Base-by-base conservation (phyloP, 2,888 invertebrate genomes). In the Octonoba sinensis region DNA sequence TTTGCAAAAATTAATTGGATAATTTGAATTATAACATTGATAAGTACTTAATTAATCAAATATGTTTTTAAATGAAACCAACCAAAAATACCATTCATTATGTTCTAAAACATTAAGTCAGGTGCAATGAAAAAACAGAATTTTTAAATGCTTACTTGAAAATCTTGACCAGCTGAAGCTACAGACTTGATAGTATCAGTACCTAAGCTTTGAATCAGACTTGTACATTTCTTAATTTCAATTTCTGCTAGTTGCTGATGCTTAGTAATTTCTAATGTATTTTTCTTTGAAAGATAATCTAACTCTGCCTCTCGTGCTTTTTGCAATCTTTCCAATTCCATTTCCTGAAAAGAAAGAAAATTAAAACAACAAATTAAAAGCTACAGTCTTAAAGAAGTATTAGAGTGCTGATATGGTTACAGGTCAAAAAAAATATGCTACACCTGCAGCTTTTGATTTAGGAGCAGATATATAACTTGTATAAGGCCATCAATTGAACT, bases 221-320 rank as follows among this genome's bases (percentile, higher is more conserved):
- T 85, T 84, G 87, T 87, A 87, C 90, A 90, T 85, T 89, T 89
- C 24, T 85, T 83, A 0, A 87, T 87, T 84, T 90, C 90, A 76
- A 90, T 89, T 3, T 85, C 85, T 3, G 89, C 84, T 84, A 88
- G 84, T 72, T 89, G 87, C 49, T 86, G 86, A 4, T 87, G 74
- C 84, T 89, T 89, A 22, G 82, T 73, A 54, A 90, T 85, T 77
- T 87, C 87, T 77, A 90, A 84, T 24, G 88, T 87, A 82, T 90
- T 89, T 85, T 89, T 88, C 83, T 89, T 88, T n/a, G 85, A 84
- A 20, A 88, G 60, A 84, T 88, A 90, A 70, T 87, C 87, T 47
- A 89, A 86, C 82, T 90, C 90, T 13, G 89, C 89, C 78, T 89
- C 88, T 49, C 90, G 86, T 4, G 90, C 90, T 54, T 87, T 85